Evolutionary conservation across 1,140 invertebrate genomes (phyloP), one percentile per base, ranked within the genome.

Genomic region (Cheumatopsyche charites): DNA sequence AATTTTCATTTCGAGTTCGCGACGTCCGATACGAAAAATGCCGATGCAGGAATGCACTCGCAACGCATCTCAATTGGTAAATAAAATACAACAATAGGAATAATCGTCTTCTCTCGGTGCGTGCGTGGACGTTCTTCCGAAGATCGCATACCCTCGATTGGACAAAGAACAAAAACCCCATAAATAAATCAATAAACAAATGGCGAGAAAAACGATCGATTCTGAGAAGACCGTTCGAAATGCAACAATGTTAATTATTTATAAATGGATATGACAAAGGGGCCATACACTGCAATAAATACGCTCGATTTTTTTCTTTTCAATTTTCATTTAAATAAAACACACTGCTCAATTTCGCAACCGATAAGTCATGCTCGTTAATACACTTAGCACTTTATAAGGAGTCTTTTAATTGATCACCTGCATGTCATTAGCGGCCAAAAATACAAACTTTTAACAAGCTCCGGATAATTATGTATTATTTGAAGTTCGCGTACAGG

Each of bases 101-200:
- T 58, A 58, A 58, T 58, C 55, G 21, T 58, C 17, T 9, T 15
- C 15, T 23, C 21, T 5, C 5, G 5, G n/a, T 23, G 23, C 23
- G 55, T 58, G 25, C 55, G 55, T 58, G 55, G 21, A 58, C 7
- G 21, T 19, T 52, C 47, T 52, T 52, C 19, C 19, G 47, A 17
- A 15, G n/a, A 17, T 36, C 29, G 47, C 47, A 19, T 52, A 17
- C 47, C 9, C 19, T 19, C 47, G 47, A 52, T 52, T 19, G 47
- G 47, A 58, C 55, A 25, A 25, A 26, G 7, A 15, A 15, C 43
- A 47, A 47, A 55, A 58, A 58, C 55, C 11, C 29, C 21, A 58
- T 58, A 58, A 58, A 58, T 58, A 58, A 58, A 58, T 58, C 55
- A 58, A 58, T 58, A 58, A 58, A 58, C 55, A 58, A 58, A 58